Base-by-base conservation (phyloP, 53 echinoderm and acorn worm genomes). In the Echinometra lucunter region DNA sequence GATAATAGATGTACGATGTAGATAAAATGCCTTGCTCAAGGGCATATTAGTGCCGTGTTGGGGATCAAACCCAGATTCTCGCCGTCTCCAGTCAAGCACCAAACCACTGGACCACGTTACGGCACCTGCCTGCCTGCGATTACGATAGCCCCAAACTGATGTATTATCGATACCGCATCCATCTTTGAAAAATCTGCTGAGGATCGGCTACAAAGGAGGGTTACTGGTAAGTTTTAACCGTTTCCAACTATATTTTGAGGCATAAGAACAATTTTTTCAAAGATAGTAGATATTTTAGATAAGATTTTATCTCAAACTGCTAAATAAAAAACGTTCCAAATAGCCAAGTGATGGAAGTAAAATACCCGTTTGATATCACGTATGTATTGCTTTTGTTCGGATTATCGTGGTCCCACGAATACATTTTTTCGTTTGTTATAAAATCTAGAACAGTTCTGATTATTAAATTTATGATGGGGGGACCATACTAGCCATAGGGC, bases 161-260 rank as follows among this genome's bases (percentile, higher is more conserved):
- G 63, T 4, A 15, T 21, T 63, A 63, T 63, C 63, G 81, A 81
- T 85, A 47, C 28, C 91, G 66, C 66, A 58, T 69, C 91, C 66
- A 91, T 91, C 91, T 66, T 91, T 66, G 44, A 91, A 66, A 66
- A 66, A 17, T 35, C n/a, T 44, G 19, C 32, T 53, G 37, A 15
- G 85, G 85, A 37, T 44, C 91, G 91, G 66, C 28, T 27, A 8
- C 8, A 35, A 57, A 47, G 69, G 8, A 57, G 69, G 18, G 4
- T 91, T 47, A 28, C 25, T 57, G 6, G 81, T 42, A 81, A 49
- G 28, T 47, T 85, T 1, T 30, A 85, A 27, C 85, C 45, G 4
- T 10, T 85, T 49, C 1, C 16, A 2, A 25, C n/a, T 53, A 1
- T 85, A 28, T 42, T 78, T 78, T 45, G n/a, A 81, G 81, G 81